phyloP scores from a whole-genome alignment of 2,113 vertebrate genomes.

The Lepisosteus osseus region DNA sequence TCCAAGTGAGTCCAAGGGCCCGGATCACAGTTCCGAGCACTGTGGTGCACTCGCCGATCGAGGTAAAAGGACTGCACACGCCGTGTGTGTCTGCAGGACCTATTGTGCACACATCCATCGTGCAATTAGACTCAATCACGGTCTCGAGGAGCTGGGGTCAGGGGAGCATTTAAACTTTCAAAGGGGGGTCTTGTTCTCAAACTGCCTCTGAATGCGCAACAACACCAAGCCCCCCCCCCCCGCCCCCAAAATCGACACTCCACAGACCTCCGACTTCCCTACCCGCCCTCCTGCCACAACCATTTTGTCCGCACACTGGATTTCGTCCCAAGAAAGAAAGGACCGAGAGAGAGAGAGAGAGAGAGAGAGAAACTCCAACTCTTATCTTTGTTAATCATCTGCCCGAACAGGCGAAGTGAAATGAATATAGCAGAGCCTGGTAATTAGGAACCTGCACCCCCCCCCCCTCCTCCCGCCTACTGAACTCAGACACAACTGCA shows the following conservation, averaged over 20 bases:
- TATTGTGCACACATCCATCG: conserved; percentile 41
- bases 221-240: too few relatives aligned
- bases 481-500: background rate
- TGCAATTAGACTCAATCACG: conserved; percentile 36
- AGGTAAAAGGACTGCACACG: conserved; percentile 2
- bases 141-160: conserved; percentile 34
- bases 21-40: conserved; percentile 4
- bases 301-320: conserved; percentile 12
- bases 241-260: background rate
- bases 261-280: conserved; percentile 11
- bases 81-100: conserved; percentile 33
- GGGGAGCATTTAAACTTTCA: conserved; percentile 37
- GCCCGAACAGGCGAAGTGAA: conserved; percentile 26
- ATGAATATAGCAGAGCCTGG: conserved; percentile 36
- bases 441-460: conserved; percentile 32
- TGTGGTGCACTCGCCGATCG: conserved; percentile 52
- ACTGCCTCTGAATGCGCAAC: conserved; percentile 35
- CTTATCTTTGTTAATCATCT: conserved; percentile 19
- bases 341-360: background rate
- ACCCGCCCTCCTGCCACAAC: background rate
- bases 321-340: conserved; percentile 3
- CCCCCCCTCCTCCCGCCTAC: background rate
- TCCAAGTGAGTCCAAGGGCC: too few relatives aligned
- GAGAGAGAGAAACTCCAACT: background rate
- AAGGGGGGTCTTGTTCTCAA: conserved; percentile 49